Evolutionary conservation across 2,113 vertebrate species (phyloP).

Genomic region (Trachemys scripta): DNA sequence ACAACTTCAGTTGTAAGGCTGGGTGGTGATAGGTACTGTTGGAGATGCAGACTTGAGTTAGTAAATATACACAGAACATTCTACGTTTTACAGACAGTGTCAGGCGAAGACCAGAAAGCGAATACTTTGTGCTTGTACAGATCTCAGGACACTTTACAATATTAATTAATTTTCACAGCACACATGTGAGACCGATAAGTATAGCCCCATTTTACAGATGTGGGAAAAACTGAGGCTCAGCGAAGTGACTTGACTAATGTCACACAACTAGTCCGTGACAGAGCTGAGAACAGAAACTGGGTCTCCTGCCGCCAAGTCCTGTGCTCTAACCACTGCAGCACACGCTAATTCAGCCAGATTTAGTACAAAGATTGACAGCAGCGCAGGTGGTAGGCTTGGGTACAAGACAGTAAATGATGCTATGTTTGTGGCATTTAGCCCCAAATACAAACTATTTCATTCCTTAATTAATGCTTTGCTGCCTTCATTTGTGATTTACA

Average conservation of each 20-base stretch:
- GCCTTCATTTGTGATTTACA: neutral
- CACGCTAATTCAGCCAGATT: neutral
- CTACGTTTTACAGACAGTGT: rapidly evolving
- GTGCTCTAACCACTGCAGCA: rapidly evolving
- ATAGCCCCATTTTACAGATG: neutral
- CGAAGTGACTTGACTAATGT: neutral
- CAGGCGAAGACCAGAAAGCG: neutral
- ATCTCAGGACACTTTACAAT: neutral
- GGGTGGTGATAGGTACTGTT: rapidly evolving
- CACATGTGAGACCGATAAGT: neutral
- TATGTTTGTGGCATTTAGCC: neutral
- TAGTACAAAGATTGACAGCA: neutral
- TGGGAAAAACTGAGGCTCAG: neutral
- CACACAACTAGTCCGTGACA: neutral
- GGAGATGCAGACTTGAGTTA: neutral
- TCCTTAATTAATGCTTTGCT: conserved; percentile 52
- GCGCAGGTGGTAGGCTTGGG: neutral
- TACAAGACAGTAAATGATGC: neutral
- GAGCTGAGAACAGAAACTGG: neutral
- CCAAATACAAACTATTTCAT: conserved; percentile 27
- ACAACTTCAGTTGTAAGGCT: neutral
- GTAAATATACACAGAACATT: neutral
- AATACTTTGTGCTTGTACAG: neutral
- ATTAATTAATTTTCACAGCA: neutral
- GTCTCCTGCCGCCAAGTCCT: rapidly evolving